These are phyloP conservation scores for Acleris literana DNA, from an alignment of 2,888 invertebrate genomes.

Conservation along the genomic window DNA sequence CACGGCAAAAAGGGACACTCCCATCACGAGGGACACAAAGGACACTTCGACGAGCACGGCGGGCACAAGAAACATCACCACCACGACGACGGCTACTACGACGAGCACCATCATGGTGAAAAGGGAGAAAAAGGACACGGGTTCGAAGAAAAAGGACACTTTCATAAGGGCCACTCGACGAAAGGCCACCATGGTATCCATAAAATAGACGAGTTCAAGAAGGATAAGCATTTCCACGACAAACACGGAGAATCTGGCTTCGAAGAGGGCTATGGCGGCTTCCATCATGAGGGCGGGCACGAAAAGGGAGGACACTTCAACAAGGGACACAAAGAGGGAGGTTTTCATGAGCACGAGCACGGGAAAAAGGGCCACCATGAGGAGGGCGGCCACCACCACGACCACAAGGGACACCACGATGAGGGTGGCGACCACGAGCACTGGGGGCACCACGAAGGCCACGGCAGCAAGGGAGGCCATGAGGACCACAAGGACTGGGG, in stretches of 20 bases:
- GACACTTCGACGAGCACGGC: conserved; percentile 84
- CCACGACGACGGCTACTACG: conserved; percentile 86
- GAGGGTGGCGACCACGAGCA: conserved; percentile 90
- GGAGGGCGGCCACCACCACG: conserved; percentile 90
- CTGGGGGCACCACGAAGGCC: conserved; percentile 87
- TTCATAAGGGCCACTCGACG: conserved; percentile 92
- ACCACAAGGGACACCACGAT: conserved; percentile 90
- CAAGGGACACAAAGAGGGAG: conserved; percentile 90
- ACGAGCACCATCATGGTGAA: conserved; percentile 85
- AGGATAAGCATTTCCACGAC: conserved; percentile 93
- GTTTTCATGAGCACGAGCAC: conserved; percentile 89
- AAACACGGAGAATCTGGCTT: conserved; percentile 92
- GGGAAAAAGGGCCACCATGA: conserved; percentile 91
- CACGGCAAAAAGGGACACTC: conserved; percentile 89
- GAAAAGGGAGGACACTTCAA: conserved; percentile 92
- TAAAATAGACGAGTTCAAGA: conserved; percentile 93
- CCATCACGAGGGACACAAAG: conserved; percentile 85
- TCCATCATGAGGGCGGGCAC: conserved; percentile 89
- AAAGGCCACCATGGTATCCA: conserved; percentile 93
- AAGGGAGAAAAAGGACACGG: conserved; percentile 85
- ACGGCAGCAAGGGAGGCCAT: conserved; percentile 90
- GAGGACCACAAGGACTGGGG: conserved; percentile 91
- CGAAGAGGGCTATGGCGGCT: conserved; percentile 90
- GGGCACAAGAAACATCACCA: conserved; percentile 86
- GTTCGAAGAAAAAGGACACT: conserved; percentile 85